Evolutionary conservation across 2,888 invertebrate species (phyloP).

Genomic region (Beris morrisii): DNA sequence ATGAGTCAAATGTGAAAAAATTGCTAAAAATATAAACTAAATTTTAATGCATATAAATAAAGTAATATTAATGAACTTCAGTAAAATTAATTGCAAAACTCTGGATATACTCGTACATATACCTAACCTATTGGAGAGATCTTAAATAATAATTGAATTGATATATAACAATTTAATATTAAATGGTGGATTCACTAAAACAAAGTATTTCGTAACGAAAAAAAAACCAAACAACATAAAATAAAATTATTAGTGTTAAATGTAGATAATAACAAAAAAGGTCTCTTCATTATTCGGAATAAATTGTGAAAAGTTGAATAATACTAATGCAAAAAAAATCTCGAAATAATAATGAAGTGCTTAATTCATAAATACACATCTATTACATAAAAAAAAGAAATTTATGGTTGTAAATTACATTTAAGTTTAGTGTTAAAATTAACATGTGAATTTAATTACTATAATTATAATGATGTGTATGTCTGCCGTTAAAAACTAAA

Average conservation of each 20-base stretch:
- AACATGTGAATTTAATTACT: neutral
- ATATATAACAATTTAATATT: constrained; percentile 4
- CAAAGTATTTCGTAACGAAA: constrained; percentile 34
- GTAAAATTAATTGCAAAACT: neutral
- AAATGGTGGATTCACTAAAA: constrained; percentile 32
- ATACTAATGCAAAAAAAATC: neutral
- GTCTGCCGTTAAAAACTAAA: neutral
- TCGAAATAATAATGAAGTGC: neutral
- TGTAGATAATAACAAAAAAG: neutral
- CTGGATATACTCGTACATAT: neutral
- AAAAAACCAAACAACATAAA: constrained; percentile 3
- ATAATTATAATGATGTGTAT: neutral
- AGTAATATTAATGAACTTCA: neutral
- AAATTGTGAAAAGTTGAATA: neutral
- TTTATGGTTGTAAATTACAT: constrained; percentile 31
- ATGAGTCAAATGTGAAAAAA: constrained; percentile 28
- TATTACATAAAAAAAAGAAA: constrained; percentile 5
- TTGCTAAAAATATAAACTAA: constrained; percentile 18
- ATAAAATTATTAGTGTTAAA: neutral
- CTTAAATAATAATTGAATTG: constrained; percentile 9
- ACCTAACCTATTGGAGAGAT: neutral
- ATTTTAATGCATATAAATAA: constrained; percentile 16
- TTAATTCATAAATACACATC: too few relatives aligned
- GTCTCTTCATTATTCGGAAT: neutral
- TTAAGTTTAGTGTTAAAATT: constrained; percentile 23